Evolutionary conservation across 2,797 vertebrate genomes (phyloP).

Genomic region (Syncerus caffer): DNA sequence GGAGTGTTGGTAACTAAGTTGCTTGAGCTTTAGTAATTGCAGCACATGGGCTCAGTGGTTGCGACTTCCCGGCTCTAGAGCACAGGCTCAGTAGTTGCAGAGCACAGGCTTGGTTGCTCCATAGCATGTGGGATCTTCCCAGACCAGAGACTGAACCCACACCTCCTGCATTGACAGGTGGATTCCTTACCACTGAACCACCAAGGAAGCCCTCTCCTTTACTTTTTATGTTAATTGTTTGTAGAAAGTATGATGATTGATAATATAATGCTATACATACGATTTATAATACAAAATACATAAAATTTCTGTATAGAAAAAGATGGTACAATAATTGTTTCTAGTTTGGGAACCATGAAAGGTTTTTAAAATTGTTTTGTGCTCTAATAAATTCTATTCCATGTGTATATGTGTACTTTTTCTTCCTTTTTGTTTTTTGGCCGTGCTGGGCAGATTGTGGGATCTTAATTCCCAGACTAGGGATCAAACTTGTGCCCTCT

Average conservation of each 20-base stretch:
- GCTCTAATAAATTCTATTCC: background rate
- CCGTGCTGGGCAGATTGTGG: background rate
- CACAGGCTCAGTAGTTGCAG: background rate
- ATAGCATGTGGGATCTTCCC: background rate
- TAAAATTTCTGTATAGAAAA: background rate
- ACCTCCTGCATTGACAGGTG: background rate
- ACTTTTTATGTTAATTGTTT: constrained; percentile 39
- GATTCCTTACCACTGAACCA: background rate
- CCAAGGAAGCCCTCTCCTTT: background rate
- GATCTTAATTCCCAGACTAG: background rate
- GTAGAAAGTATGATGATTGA: background rate
- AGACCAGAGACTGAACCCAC: background rate
- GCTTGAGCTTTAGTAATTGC: background rate
- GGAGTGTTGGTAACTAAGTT: background rate
- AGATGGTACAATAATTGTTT: background rate
- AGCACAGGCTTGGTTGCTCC: background rate
- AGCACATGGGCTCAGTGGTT: background rate
- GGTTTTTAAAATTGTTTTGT: background rate
- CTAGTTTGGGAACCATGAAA: background rate
- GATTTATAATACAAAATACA: background rate
- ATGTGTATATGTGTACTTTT: background rate
- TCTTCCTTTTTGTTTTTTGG: background rate
- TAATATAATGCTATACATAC: background rate
- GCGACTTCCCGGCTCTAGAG: background rate
- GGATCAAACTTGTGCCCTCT: background rate